Conservation (phyloP, 2,113 vertebrate species). For the Sylvilagus bachmani region DNA sequence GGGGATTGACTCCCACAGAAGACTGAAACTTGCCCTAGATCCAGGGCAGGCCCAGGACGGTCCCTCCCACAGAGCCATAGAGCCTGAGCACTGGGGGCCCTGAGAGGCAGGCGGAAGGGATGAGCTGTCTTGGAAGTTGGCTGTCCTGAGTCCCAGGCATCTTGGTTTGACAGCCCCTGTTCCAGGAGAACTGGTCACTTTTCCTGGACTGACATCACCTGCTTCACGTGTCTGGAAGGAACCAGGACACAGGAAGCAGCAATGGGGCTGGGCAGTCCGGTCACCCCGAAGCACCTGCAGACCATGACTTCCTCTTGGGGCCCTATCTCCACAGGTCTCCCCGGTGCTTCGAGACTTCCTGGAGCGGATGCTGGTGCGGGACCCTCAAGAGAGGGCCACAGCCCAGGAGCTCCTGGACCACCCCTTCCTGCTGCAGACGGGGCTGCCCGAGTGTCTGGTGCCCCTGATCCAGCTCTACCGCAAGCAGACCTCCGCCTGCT, state of each 20-base stretch:
- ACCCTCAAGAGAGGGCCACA: conserved; percentile 94
- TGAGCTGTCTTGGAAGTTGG: not conserved
- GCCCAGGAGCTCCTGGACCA: conserved; percentile 97
- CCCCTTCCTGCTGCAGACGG: conserved; percentile 97
- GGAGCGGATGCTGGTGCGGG: conserved; percentile 96
- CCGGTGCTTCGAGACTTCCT: conserved; percentile 97
- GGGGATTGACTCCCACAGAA: conserved; percentile 42
- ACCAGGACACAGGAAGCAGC: conserved; percentile 43
- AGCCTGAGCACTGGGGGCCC: not conserved
- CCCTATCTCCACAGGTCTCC: conserved; percentile 90
- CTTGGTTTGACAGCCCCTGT: conserved; percentile 2
- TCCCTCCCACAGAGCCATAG: not conserved
- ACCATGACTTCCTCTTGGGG: not conserved
- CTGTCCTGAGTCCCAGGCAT: not conserved
- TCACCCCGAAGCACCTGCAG: not conserved
- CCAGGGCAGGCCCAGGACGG: not conserved
- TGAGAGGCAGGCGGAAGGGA: not conserved
- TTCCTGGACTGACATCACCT: not conserved
- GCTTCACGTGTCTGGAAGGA: conserved; percentile 4
- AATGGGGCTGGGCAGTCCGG: not conserved
- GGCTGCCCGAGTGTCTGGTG: conserved; percentile 97
- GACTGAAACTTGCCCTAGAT: not conserved
- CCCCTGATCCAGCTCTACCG: conserved; percentile 97
- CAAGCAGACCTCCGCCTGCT: conserved; percentile 92
- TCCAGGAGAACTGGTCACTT: not conserved